phyloP scores from a whole-genome alignment of 2,113 vertebrate genomes.

The Narcine bancroftii region DNA sequence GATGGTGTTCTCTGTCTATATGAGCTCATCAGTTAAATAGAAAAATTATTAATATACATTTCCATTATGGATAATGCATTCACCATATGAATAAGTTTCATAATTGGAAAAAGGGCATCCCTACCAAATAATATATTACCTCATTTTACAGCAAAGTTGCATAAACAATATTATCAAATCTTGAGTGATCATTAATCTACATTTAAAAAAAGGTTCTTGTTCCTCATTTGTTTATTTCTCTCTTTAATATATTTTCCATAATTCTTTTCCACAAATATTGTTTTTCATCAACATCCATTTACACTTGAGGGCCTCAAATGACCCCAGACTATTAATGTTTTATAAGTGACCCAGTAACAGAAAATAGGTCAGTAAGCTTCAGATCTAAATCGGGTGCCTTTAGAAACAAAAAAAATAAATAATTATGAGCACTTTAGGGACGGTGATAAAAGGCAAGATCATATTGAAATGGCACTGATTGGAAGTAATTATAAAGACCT shows the following conservation, averaged over 20 bases:
- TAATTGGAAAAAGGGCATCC: background rate
- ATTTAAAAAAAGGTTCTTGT: background rate
- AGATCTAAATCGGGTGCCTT: background rate
- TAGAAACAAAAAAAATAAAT: background rate
- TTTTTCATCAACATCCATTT: background rate
- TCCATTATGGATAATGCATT: background rate
- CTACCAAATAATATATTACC: background rate
- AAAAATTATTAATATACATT: background rate
- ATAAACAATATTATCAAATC: too few relatives aligned
- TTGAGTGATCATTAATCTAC: background rate
- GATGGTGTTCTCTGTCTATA: background rate
- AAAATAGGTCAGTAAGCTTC: slow-evolving; percentile 27
- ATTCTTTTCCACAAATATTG: background rate
- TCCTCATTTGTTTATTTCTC: background rate
- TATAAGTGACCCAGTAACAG: background rate
- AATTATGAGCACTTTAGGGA: background rate
- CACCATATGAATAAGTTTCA: background rate
- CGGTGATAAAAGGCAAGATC: background rate
- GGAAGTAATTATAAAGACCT: background rate
- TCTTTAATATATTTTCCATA: background rate
- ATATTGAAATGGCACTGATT: background rate
- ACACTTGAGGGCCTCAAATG: background rate
- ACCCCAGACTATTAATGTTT: slow-evolving; percentile 24
- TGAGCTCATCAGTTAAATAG: background rate
- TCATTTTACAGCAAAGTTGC: background rate